Base-by-base conservation (phyloP, 2,113 vertebrate species). In the Poeciliopsis prolifica region DNA sequence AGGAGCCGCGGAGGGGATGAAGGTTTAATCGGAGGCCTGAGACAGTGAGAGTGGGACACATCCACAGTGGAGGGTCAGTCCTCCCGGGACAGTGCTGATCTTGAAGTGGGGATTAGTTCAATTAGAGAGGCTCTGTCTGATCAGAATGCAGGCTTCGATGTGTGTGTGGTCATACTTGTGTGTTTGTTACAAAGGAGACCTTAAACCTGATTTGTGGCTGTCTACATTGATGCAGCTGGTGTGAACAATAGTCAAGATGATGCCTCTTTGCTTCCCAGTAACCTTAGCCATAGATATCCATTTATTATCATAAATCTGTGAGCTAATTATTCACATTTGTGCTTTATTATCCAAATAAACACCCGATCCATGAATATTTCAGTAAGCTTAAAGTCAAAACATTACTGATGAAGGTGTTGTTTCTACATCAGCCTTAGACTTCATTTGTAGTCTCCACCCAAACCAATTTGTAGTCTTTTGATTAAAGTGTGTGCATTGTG, bases 101-200 rank as follows among this genome's bases (percentile, higher is more conserved):
- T 94, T 95, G 95, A 95, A 96, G 94, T 93, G 86, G 74, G 96
- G 97, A 98, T 99, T 98, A 98, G 95, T 96, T 96, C 96, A 96
- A 97, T 98, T 98, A 97, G 95, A 94, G 82, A 79, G 81, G 84
- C 86, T 71, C 79, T 70, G 80, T 87, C 86, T 90, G 84, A 92
- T 85, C 84, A 87, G 87, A 75, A 92, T 85, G 85, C 85, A 81
- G 81, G 26, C 60, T 78, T 82, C 30, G 48, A 78, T 64, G 72
- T 81, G 62, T 76, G 79, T 62, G 29, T 68, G 77, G 65, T 72
- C 76, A 30, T 68, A 63, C 62, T 74, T 65, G 68, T 73, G 61
- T 72, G 70, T 73, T 72, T 37, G 58, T 78, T 61, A 64, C 72
- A 70, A 78, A 64, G 7, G 17, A 70, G 19, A 75, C 70, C 66